These are phyloP conservation scores for Pycnonotus jocosus DNA, from an alignment of 2,113 vertebrate genomes.

Conservation along the genomic window DNA sequence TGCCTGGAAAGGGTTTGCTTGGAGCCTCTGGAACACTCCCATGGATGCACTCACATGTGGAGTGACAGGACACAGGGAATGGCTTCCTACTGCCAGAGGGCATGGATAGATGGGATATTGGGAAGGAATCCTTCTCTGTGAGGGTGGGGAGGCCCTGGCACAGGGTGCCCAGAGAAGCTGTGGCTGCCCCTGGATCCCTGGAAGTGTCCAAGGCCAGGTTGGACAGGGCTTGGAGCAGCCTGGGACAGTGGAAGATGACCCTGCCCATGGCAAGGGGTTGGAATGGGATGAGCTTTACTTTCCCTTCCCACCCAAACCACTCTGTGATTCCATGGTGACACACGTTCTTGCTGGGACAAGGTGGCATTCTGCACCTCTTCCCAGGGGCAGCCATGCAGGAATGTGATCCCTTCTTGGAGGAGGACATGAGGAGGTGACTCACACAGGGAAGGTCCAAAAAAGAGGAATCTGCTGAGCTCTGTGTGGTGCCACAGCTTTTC, in stretches of 20 bases:
- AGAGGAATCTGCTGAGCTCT: background rate
- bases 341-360: accelerated
- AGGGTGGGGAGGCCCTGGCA: background rate
- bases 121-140: accelerated
- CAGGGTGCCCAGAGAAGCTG: background rate
- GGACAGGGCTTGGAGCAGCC: accelerated
- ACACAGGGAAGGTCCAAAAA: background rate
- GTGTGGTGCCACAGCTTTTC: background rate
- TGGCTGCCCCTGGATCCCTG: background rate
- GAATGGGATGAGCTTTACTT: background rate
- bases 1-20: background rate
- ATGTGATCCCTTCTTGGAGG: background rate
- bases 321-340: background rate
- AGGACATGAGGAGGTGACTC: accelerated
- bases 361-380: background rate
- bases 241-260: accelerated
- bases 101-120: background rate
- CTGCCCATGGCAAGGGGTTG: background rate
- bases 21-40: background rate
- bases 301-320: background rate
- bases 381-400: background rate
- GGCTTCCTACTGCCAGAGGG: background rate
- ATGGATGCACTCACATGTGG: background rate
- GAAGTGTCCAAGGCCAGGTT: background rate
- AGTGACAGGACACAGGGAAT: background rate